phyloP scores from a whole-genome alignment of 2,797 vertebrate genomes.

The Hypotaenidia okinawae region DNA sequence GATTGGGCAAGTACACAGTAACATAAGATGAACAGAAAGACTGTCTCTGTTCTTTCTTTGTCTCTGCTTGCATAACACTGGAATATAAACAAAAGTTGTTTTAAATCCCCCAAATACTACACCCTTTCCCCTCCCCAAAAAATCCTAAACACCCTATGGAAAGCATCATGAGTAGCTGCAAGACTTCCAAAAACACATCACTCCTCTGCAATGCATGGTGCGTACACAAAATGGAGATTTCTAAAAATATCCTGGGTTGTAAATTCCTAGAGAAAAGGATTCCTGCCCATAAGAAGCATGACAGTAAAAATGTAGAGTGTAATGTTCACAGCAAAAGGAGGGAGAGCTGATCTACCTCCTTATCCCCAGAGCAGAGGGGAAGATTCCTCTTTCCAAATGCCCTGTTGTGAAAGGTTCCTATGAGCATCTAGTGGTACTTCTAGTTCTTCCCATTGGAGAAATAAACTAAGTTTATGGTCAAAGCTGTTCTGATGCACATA shows the following conservation, averaged over 20 bases:
- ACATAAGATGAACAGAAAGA: neutral
- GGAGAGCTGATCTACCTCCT: neutral
- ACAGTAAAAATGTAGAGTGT: neutral
- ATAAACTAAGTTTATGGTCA: neutral
- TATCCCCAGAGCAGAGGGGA: neutral
- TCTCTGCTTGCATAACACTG: neutral
- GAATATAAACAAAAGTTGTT: neutral
- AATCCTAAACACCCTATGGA: neutral
- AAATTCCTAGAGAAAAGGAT: neutral
- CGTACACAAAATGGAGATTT: neutral
- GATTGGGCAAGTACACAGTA: neutral
- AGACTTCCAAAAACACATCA: neutral
- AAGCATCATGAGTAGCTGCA: neutral
- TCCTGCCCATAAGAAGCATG: neutral
- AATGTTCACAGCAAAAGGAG: neutral
- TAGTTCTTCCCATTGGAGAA: neutral
- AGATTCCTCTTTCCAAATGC: neutral
- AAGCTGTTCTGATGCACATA: neutral
- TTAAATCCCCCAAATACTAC: neutral
- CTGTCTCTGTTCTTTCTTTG: neutral
- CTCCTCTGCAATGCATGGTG: neutral
- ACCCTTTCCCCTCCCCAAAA: neutral
- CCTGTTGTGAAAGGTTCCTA: neutral
- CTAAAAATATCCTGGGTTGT: neutral
- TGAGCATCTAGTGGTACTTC: neutral